Base-by-base conservation (phyloP, 2,888 invertebrate genomes). In the Pterobdella sp. region DNA sequence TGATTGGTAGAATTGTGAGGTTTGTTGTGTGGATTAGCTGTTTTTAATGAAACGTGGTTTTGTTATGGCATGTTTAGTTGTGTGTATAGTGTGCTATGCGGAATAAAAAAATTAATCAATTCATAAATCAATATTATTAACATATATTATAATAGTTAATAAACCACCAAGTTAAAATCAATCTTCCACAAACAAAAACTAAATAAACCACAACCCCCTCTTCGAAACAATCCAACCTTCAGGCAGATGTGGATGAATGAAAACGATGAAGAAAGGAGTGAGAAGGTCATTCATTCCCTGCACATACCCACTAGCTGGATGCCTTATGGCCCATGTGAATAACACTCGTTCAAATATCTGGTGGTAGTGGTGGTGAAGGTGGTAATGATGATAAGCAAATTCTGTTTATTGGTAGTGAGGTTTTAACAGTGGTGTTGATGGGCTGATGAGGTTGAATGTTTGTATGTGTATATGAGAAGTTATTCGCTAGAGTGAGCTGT, bases 271-370 rank as follows among this genome's bases (percentile, higher is more conserved):
- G 87, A 98, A 99, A 0, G 98, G 98, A 10, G 97, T 99, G 60
- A 99, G 96, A 80, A 99, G 88, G 85, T 94, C 94, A 84, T 94
- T 94, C 84, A 94, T 95, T 74, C 94, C 97, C 86, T 98, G 97
- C 32, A 99, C 98, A 85, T 99, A 99, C 74, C 98, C 98, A 70
- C 96, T 96, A 4, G 98, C 98, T 1, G 98, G 98, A 86, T 98
- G 98, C 34, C 98, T 87, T 81, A 98, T 96, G 1, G 98, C 95
- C 97, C 98, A 98, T 80, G 98, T 97, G 85, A 94, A 99, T 73
- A 99, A 87, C 80, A 99, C 93, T 73, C 98, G 88, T 84, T 98
- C 97, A 84, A 99, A 98, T 89, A 99, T 95, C 84, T 94, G 88
- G 35, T 80, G 77, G 60, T 42, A 18, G n/a, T 3, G n/a, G 60